A percentile compares a stretch with the other conserved stretches of the same genome.
Evolutionary conservation across 2,113 vertebrate genomes (phyloP).

Genomic region (Anolis sagrei): DNA sequence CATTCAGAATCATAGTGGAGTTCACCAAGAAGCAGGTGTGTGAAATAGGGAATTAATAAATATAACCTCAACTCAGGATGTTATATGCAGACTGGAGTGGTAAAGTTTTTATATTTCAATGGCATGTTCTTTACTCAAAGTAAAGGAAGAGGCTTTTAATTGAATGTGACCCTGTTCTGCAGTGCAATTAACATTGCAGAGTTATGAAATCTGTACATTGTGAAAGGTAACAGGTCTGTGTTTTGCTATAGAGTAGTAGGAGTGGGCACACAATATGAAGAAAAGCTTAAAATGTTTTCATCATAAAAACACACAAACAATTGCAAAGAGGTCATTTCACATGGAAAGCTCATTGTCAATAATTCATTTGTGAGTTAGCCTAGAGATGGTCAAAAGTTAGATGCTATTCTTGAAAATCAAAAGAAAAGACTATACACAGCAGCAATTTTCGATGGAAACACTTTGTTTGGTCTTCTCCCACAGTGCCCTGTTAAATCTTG

Average conservation of each 20-base stretch:
- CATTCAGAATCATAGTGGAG: too few species aligned
- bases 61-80: background rate
- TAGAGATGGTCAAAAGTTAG: constrained; percentile 23
- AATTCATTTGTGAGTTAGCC: constrained; percentile 29
- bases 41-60: background rate
- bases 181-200: background rate
- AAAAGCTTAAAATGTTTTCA: background rate
- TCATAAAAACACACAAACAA: background rate
- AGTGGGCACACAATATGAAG: background rate
- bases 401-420: constrained; percentile 18
- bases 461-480: constrained; percentile 3
- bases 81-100: too few species aligned
- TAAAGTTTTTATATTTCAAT: too few species aligned
- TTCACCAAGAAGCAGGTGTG: background rate
- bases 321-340: constrained; percentile 13
- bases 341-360: background rate
- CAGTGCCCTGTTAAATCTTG: background rate
- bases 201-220: background rate
- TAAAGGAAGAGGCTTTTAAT: background rate
- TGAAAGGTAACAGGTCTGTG: background rate
- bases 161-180: background rate
- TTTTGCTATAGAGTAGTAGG: constrained; percentile 5
- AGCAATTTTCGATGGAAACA: constrained; percentile 16
- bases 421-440: background rate
- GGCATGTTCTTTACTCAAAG: background rate